phyloP scores from a whole-genome alignment of 2,797 vertebrate species.

The Crenichthys baileyi region DNA sequence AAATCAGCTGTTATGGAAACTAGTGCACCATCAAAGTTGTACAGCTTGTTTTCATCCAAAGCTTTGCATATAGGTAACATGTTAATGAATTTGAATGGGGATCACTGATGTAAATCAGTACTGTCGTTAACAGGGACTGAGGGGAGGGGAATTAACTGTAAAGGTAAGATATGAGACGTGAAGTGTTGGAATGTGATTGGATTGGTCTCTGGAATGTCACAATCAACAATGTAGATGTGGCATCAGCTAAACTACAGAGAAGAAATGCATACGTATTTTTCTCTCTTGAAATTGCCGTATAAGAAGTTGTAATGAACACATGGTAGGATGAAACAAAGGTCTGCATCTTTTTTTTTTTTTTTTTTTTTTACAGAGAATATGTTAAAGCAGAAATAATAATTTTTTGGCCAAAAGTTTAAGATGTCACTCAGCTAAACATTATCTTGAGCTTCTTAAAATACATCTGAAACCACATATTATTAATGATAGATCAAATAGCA shows the following conservation, averaged over 20 bases:
- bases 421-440: no score
- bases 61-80: conserved; percentile 17
- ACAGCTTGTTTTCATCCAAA: background rate
- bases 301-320: background rate
- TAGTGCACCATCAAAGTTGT: background rate
- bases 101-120: conserved; percentile 41
- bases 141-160: background rate
- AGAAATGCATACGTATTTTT: background rate
- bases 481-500: background rate
- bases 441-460: background rate
- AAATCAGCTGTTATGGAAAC: conserved; percentile 19
- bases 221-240: background rate
- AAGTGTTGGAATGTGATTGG: conserved; percentile 30
- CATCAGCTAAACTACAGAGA: no score
- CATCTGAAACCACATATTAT: background rate
- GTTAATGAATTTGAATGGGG: conserved; percentile 31
- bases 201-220: conserved; percentile 14
- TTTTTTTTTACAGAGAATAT: background rate
- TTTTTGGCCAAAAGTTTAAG: background rate
- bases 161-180: conserved; percentile 10
- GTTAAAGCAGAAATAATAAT: background rate
- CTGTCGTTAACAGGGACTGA: background rate
- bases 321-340: background rate
- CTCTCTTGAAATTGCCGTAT: background rate
- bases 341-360: background rate